Evolutionary conservation across 1,140 invertebrate species (phyloP).

Genomic region (Wasmannia auropunctata): DNA sequence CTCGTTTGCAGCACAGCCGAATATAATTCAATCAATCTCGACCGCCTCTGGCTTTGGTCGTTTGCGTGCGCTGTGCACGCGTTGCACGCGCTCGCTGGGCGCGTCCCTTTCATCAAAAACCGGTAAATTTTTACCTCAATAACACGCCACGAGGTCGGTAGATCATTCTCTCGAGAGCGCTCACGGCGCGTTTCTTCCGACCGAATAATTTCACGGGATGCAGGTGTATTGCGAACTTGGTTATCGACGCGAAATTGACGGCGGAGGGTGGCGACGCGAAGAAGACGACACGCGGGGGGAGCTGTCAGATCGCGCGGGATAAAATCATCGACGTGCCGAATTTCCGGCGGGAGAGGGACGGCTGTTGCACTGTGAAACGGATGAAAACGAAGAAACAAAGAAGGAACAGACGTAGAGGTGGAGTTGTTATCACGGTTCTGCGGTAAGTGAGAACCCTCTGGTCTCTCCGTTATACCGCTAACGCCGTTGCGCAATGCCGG

Average conservation of each 20-base stretch:
- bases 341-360: neutral
- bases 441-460: slow-evolving; percentile 79
- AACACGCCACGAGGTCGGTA: neutral
- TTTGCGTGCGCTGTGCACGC: too few relatives aligned
- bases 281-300: neutral
- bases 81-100: too few relatives aligned
- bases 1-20: too few relatives aligned
- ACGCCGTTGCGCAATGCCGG: slow-evolving; percentile 55
- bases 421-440: slow-evolving; percentile 81
- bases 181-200: neutral
- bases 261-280: neutral
- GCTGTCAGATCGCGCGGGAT: neutral
- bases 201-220: slow-evolving; percentile 48
- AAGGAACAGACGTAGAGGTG: slow-evolving; percentile 59
- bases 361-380: slow-evolving; percentile 26
- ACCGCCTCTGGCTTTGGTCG: too few relatives aligned
- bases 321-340: slow-evolving; percentile 5
- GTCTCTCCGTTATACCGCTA: slow-evolving; percentile 73
- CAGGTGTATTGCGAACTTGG: slow-evolving; percentile 33
- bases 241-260: neutral
- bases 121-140: slow-evolving; percentile 1
- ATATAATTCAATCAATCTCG: too few relatives aligned
- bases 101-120: too few relatives aligned
- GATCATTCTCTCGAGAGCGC: neutral
- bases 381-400: slow-evolving; percentile 14